Evolutionary conservation across 2,113 vertebrate species (phyloP).

Genomic region (Puntigrus tetrazona): DNA sequence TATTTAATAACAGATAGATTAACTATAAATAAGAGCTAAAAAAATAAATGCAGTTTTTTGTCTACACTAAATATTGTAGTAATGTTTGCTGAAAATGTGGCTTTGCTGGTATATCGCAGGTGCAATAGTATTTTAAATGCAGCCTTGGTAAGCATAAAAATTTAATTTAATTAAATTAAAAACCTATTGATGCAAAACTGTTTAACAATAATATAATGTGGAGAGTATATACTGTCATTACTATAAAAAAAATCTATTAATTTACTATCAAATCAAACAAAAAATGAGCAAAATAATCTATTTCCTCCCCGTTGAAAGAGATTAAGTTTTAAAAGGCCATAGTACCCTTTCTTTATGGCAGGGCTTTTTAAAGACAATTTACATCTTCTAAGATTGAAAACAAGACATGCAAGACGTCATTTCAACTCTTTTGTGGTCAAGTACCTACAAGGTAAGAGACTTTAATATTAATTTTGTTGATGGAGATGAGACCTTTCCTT

Average conservation of each 20-base stretch:
- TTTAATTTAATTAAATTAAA: too few species aligned
- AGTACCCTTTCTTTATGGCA: not conserved
- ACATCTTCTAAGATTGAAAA: not conserved
- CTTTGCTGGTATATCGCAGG: not conserved
- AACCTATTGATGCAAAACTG: too few species aligned
- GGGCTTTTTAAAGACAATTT: not conserved
- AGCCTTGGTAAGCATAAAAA: too few species aligned
- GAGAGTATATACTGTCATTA: too few species aligned
- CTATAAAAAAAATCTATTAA: too few species aligned
- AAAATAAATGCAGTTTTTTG: not conserved
- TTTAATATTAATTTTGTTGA: conserved; percentile 25
- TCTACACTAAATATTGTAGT: not conserved
- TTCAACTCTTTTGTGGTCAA: conserved; percentile 4
- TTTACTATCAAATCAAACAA: not conserved
- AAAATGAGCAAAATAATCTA: not conserved
- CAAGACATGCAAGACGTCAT: not conserved
- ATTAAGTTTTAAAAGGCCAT: not conserved
- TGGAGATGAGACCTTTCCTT: not conserved
- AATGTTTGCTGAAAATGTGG: not conserved
- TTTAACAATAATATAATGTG: too few species aligned
- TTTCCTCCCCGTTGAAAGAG: too few species aligned
- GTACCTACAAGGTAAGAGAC: not conserved
- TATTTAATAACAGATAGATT: too few species aligned
- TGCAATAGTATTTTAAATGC: not conserved
- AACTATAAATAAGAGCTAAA: too few species aligned